Evolutionary conservation across 2,797 vertebrate genomes (phyloP).

Genomic region (Triplophysa bombifrons): DNA sequence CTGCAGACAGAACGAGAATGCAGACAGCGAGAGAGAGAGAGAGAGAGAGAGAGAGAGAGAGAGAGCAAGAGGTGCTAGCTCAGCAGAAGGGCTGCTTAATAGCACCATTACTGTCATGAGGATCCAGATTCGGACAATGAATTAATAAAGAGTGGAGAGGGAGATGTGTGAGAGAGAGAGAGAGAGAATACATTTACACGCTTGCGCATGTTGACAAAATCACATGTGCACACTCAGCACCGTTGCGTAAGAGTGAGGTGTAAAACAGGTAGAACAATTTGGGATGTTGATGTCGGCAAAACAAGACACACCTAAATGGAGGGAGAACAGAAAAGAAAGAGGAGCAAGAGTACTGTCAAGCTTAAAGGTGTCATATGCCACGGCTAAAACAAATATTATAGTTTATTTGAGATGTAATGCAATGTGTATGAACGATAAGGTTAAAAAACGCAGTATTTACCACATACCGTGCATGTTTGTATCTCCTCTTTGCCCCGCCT

Average conservation of each 20-base stretch:
- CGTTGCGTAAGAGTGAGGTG: constrained; percentile 15
- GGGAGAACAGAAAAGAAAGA: not conserved
- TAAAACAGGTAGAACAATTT: constrained; percentile 16
- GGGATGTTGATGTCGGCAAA: constrained; percentile 19
- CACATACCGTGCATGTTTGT: too few species aligned
- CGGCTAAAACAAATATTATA: too few species aligned
- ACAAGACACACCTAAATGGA: constrained; percentile 13
- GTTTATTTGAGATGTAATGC: too few species aligned
- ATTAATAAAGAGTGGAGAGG: constrained; percentile 35
- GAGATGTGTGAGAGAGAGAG: constrained; percentile 27
- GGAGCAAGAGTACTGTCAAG: not conserved
- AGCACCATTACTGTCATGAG: constrained; percentile 83
- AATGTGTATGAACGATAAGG: too few species aligned
- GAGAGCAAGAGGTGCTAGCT: constrained; percentile 79
- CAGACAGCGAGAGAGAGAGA: constrained; percentile 7
- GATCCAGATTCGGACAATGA: constrained; percentile 55
- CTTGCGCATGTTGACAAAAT: constrained; percentile 19
- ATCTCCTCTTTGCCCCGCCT: too few species aligned
- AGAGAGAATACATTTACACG: constrained; percentile 19
- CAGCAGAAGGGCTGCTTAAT: constrained; percentile 80
- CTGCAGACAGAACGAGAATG: constrained; percentile 6
- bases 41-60: constrained; percentile 14
- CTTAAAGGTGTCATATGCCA: not conserved
- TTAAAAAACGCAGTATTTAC: too few species aligned
- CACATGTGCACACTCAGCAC: constrained; percentile 12